Evolutionary conservation across 1,140 invertebrate genomes (phyloP).

Genomic region (Drosophila teissieri): DNA sequence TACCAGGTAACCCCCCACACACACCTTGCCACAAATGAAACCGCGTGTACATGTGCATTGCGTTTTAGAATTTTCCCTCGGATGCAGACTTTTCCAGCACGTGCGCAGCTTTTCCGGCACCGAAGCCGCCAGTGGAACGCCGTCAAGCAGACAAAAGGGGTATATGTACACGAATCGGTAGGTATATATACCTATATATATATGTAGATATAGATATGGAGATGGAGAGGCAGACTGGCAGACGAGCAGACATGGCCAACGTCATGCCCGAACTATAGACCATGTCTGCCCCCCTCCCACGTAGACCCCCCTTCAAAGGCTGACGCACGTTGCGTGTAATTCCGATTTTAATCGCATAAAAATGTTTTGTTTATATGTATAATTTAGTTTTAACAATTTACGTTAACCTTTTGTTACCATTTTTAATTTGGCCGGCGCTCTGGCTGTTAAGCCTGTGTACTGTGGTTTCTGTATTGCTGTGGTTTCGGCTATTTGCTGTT

Average conservation of each 20-base stretch:
- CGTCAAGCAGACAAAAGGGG: conserved; percentile 37
- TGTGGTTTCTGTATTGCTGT: conserved; percentile 25
- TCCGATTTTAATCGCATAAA: conserved; percentile 82
- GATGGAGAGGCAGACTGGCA: conserved; percentile 15
- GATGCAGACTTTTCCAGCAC: conserved; percentile 81
- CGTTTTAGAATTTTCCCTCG: conserved; percentile 26
- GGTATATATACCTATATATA: background rate
- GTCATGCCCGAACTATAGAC: conserved; percentile 46
- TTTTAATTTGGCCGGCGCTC: conserved; percentile 69
- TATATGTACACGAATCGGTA: conserved; percentile 5
- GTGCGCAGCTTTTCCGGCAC: conserved; percentile 76
- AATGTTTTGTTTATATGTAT: conserved; percentile 84
- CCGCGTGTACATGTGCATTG: conserved; percentile 1
- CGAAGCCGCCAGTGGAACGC: conserved; percentile 38
- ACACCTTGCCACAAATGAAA: conserved; percentile 21
- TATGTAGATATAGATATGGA: background rate
- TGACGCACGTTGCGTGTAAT: conserved; percentile 82
- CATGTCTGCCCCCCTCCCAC: conserved; percentile 50
- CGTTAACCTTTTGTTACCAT: conserved; percentile 83
- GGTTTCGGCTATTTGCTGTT: conserved; percentile 16
- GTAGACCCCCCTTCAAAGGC: conserved; percentile 24
- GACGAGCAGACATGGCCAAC: conserved; percentile 38
- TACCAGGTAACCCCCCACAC: background rate
- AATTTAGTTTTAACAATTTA: conserved; percentile 83
- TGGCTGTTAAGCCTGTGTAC: conserved; percentile 32